Conservation (phyloP, 1,140 invertebrate genomes). For the Drosophila lini region DNA sequence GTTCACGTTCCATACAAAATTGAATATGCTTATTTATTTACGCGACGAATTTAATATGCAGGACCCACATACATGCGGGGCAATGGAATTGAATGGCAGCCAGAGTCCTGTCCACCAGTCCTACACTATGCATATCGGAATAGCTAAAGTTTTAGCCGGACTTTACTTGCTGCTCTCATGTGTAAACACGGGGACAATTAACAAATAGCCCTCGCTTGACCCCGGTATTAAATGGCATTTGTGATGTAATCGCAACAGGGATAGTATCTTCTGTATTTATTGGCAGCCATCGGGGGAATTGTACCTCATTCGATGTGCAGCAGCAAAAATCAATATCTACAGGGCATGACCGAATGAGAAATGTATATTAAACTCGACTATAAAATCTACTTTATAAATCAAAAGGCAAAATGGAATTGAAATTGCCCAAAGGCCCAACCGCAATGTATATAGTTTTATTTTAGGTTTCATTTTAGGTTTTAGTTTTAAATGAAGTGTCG, state of each 20-base stretch:
- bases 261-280: slow-evolving; percentile 23
- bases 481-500: slow-evolving; percentile 11
- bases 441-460: slow-evolving; percentile 1
- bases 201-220: slow-evolving; percentile 28
- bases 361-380: slow-evolving; percentile 2
- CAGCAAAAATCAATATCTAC: slow-evolving; percentile 30
- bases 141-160: slow-evolving; percentile 16
- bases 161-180: slow-evolving; percentile 17
- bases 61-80: slow-evolving; percentile 27
- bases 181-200: slow-evolving; percentile 41
- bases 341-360: slow-evolving; percentile 3
- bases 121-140: slow-evolving; percentile 30
- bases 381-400: not conserved
- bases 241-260: slow-evolving; percentile 36
- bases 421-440: slow-evolving; percentile 8
- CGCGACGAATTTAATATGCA: slow-evolving; percentile 78
- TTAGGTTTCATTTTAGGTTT: not conserved
- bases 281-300: slow-evolving; percentile 22
- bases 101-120: not conserved
- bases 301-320: not conserved
- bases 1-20: slow-evolving; percentile 77
- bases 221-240: slow-evolving; percentile 40
- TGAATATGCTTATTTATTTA: slow-evolving; percentile 82
- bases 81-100: slow-evolving; percentile 65
- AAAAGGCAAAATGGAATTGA: not conserved